phyloP scores from a whole-genome alignment of 2,113 vertebrate species.

The Rattus rattus region DNA sequence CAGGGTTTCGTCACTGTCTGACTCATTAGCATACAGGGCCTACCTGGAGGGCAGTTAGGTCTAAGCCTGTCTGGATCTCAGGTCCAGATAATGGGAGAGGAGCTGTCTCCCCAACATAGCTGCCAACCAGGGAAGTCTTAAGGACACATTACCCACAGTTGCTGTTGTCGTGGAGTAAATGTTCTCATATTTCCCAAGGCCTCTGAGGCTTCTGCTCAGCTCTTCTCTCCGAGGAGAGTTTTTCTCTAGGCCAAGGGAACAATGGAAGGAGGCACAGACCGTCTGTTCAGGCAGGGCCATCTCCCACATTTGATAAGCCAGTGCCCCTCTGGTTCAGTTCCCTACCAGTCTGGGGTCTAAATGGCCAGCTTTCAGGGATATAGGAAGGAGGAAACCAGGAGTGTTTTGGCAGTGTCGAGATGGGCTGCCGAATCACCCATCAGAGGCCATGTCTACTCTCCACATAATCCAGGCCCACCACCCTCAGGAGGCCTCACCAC shows the following conservation, averaged over 20 bases:
- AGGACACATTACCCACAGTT: neutral
- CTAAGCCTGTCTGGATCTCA: neutral
- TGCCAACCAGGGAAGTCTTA: neutral
- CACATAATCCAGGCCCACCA: neutral
- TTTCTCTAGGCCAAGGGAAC: fast-evolving
- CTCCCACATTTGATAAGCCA: neutral
- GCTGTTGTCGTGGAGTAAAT: neutral
- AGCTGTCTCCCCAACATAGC: fast-evolving
- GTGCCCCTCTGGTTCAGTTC: neutral
- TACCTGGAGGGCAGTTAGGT: neutral
- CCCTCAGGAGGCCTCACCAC: neutral
- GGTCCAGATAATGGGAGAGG: neutral
- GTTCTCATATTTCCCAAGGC: neutral
- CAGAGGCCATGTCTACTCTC: neutral
- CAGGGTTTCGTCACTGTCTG: neutral
- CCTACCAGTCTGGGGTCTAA: neutral
- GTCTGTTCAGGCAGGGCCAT: fast-evolving
- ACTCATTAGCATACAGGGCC: neutral
- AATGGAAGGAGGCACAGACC: neutral
- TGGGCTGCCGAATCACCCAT: fast-evolving
- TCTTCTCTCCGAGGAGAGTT: neutral
- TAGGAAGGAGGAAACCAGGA: neutral
- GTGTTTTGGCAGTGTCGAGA: fast-evolving
- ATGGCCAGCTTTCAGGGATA: neutral
- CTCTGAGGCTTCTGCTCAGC: neutral